Conservation (phyloP, 1,140 invertebrate genomes). For the Musca vetustissima region DNA sequence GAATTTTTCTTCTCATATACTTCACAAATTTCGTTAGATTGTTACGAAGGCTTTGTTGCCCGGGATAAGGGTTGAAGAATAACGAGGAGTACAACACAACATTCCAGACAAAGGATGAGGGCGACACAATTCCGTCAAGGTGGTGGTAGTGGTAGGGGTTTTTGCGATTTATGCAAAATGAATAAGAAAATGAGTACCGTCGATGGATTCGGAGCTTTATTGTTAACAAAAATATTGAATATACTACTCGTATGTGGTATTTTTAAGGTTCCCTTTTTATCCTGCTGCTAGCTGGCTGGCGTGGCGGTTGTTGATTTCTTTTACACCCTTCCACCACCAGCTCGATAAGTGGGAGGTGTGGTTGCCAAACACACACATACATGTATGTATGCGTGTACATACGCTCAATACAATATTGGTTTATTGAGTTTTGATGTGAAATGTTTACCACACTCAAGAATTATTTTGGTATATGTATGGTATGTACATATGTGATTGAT, state of each 20-base stretch:
- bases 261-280: background rate
- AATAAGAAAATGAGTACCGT: too few species aligned
- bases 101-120: background rate
- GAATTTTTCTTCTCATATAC: background rate
- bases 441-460: too few species aligned
- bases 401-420: slow-evolving; percentile 3
- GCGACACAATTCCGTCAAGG: background rate
- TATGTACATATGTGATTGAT: slow-evolving; percentile 11
- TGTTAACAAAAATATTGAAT: background rate
- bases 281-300: too few species aligned
- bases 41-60: slow-evolving; percentile 7
- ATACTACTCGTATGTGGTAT: background rate
- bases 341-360: slow-evolving; percentile 3
- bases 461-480: too few species aligned
- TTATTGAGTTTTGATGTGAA: slow-evolving; percentile 18
- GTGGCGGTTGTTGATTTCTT: too few species aligned
- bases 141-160: too few species aligned
- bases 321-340: too few species aligned
- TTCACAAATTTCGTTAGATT: background rate
- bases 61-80: slow-evolving; percentile 17
- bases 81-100: background rate
- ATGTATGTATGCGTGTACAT: background rate
- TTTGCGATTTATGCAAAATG: too few species aligned
- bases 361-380: background rate
- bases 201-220: too few species aligned